Evolutionary conservation across 2,888 invertebrate genomes (phyloP).

Genomic region (Habroteleia sp.): DNA sequence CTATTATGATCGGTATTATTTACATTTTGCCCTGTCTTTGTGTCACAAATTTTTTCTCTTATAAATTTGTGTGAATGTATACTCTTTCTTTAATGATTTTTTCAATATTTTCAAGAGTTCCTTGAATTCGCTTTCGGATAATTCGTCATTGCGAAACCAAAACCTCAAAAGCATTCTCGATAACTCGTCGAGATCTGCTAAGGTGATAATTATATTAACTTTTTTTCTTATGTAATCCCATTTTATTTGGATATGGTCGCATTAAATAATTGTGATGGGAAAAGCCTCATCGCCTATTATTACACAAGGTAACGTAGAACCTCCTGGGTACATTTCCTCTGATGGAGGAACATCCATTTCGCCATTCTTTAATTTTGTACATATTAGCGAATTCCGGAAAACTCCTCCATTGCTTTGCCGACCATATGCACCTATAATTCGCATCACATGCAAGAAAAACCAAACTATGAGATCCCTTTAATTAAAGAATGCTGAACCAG

Average conservation of each 20-base stretch:
- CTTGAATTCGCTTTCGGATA: conserved; percentile 2
- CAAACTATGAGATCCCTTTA: background rate
- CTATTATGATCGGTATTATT: too few species aligned
- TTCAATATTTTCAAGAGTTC: conserved; percentile 4
- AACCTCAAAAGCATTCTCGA: conserved; percentile 8
- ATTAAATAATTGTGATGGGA: conserved; percentile 10
- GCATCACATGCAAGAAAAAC: background rate
- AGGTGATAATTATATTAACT: conserved; percentile 3
- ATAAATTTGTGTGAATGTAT: background rate
- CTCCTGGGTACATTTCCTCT: background rate
- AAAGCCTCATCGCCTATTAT: conserved; percentile 15
- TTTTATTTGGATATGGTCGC: conserved; percentile 17
- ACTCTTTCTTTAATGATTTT: background rate
- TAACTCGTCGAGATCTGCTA: background rate
- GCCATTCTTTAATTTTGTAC: background rate
- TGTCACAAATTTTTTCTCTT: too few species aligned
- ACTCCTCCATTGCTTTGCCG: conserved; percentile 8
- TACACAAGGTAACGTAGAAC: background rate
- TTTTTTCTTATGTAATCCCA: background rate
- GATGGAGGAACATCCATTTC: conserved; percentile 2
- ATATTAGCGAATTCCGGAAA: background rate
- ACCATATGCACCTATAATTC: conserved; percentile 12
- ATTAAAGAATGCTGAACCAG: background rate
- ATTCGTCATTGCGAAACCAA: conserved; percentile 2
- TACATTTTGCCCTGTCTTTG: too few species aligned